A percentile compares a stretch with the other conserved stretches of the same genome.
Conservation (phyloP, 2,888 invertebrate genomes). For the Rapana venosa region DNA sequence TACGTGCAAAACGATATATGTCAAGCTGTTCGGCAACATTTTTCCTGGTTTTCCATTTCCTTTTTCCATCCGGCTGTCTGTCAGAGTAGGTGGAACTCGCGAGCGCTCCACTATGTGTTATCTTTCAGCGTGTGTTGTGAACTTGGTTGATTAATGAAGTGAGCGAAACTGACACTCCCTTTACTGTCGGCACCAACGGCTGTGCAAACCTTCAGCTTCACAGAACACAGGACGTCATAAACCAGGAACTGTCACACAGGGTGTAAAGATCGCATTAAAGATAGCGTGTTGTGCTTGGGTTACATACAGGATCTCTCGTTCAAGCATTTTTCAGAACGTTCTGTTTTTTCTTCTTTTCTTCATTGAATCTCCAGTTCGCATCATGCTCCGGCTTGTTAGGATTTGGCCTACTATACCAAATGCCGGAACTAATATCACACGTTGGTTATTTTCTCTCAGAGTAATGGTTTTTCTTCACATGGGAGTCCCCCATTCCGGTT, state of each 20-base stretch:
- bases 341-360: too few relatives aligned
- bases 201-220: not conserved
- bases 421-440: too few relatives aligned
- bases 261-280: not conserved
- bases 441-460: too few relatives aligned
- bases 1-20: slow-evolving; percentile 34
- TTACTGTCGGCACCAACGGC: not conserved
- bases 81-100: not conserved
- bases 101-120: not conserved
- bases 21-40: slow-evolving; percentile 32
- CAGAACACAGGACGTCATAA: not conserved
- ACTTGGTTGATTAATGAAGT: slow-evolving; percentile 14
- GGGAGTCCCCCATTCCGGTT: too few relatives aligned
- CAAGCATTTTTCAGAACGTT: too few relatives aligned
- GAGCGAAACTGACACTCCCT: slow-evolving; percentile 1
- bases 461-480: too few relatives aligned
- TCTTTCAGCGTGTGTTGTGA: slow-evolving; percentile 13
- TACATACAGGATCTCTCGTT: too few relatives aligned
- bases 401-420: too few relatives aligned
- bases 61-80: slow-evolving; percentile 23
- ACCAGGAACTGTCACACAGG: not conserved
- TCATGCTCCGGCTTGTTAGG: too few relatives aligned
- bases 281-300: too few relatives aligned
- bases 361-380: too few relatives aligned
- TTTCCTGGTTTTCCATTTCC: slow-evolving; percentile 14